A percentile compares a stretch with the other conserved stretches of the same genome.
These are phyloP conservation scores for Leucozona laternaria DNA, from an alignment of 2,888 invertebrate genomes.

Conservation along the genomic window DNA sequence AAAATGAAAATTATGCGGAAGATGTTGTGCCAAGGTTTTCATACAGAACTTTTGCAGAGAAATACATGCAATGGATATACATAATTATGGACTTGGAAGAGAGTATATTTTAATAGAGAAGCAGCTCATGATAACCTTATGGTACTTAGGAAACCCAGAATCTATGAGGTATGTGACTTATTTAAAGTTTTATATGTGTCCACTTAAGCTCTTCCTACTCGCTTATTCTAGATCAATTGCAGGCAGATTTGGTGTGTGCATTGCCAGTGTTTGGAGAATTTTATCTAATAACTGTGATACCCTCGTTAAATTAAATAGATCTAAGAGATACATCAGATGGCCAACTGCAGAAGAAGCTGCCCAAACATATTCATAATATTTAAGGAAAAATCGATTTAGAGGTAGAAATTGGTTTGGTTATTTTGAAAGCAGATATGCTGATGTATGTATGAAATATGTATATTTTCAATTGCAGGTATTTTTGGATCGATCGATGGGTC, in stretches of 20 bases:
- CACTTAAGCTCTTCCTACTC: too few relatives aligned
- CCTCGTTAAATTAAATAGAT: neutral
- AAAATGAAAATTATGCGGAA: too few relatives aligned
- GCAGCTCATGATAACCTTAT: neutral
- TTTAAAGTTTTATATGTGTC: too few relatives aligned
- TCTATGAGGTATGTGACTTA: too few relatives aligned
- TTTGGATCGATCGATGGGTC: slow-evolving; percentile 34
- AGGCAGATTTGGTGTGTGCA: neutral
- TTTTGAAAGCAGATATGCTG: neutral
- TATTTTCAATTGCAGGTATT: slow-evolving; percentile 1
- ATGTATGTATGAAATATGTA: neutral
- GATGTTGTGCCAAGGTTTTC: too few relatives aligned
- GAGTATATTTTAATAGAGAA: neutral
- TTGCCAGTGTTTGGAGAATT: too few relatives aligned
- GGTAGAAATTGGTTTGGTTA: neutral
- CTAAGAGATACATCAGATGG: neutral
- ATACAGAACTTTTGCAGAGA: too few relatives aligned
- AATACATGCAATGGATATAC: too few relatives aligned
- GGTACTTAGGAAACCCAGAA: neutral
- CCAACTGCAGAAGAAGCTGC: neutral
- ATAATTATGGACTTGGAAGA: too few relatives aligned
- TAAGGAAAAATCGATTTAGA: neutral
- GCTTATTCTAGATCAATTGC: neutral
- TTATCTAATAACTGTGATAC: too few relatives aligned
- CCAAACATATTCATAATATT: neutral